Base-by-base conservation (phyloP, 2,888 invertebrate genomes). In the Drosophila imparisetae region DNA sequence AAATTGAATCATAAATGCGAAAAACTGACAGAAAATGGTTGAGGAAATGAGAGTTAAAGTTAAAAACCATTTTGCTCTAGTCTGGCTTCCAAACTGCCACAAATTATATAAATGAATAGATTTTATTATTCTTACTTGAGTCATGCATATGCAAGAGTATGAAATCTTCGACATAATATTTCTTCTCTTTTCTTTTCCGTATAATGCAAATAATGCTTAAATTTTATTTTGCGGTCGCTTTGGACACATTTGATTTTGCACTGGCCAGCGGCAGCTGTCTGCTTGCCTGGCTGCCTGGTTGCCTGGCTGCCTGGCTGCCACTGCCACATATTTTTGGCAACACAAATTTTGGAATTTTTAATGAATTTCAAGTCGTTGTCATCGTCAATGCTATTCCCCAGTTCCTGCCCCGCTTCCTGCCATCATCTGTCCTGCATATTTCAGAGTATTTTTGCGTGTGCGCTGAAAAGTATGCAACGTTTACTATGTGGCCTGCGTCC, bases 311-410 rank as follows among this genome's bases (percentile, higher is more conserved):
- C 32, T 52, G n/a, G 53, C 36, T 30, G 34, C 63, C 38, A 48
- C 48, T 72, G 72, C 65, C 71, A 72, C 75, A 80, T 77, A 77
- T 77, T 77, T 77, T 74, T 72, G 81, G 79, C 65, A 66, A 70
- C 69, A 79, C 63, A 83, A 75, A 72, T 83, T 85, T 83, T 75
- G 74, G 88, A 86, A 85, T 88, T 83, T 73, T 59, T 74, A 87
- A 85, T 87, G 81, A 81, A 85, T 85, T 81, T 68, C 66, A 76
- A 80, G 79, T 76, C 74, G 80, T 80, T 77, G 83, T 79, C 81
- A 79, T 80, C 75, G 73, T 78, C 73, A 54, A 68, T 84, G 80
- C 80, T 68, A 69, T 57, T 74, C 57, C 67, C 62, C 60, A 36
- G 50, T 2, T 45, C 2, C 27, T 38, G 27, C 13, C 18, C n/a